Percentiles rank a stretch among this genome's conserved stretches.
Evolutionary conservation across 2,113 vertebrate species (phyloP).

Genomic region (Mastomys natalensis): DNA sequence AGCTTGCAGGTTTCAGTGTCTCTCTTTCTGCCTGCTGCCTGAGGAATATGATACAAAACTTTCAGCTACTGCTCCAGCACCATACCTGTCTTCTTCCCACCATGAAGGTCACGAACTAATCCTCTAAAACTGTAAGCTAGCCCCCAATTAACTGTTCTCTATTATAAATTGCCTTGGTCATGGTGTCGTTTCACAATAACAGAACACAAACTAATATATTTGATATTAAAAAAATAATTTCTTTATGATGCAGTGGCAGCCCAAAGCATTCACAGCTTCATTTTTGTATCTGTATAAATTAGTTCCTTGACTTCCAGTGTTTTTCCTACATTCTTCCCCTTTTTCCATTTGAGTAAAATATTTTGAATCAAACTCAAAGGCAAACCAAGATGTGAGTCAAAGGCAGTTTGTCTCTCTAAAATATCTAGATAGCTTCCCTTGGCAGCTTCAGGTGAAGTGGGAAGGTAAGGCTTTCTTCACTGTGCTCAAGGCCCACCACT

Average conservation of each 20-base stretch:
- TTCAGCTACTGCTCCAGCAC: neutral
- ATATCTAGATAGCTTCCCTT: constrained; percentile 52
- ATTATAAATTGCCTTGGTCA: neutral
- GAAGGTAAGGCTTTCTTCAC: constrained; percentile 38
- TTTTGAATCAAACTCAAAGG: constrained; percentile 46
- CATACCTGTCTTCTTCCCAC: neutral
- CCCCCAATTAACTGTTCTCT: neutral
- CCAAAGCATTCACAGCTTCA: neutral
- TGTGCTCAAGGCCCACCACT: neutral
- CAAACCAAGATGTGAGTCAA: constrained; percentile 46
- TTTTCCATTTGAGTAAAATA: constrained; percentile 51
- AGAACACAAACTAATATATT: neutral
- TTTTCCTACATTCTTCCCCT: constrained; percentile 9
- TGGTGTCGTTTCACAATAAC: neutral
- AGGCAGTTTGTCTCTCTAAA: constrained; percentile 28
- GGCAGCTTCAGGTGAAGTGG: neutral
- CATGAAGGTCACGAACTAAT: no score
- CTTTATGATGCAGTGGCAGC: neutral
- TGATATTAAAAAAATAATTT: neutral
- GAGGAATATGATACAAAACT: neutral
- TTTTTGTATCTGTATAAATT: constrained; percentile 21
- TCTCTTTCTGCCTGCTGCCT: neutral
- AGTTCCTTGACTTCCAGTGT: constrained; percentile 36
- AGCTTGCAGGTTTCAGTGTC: neutral
- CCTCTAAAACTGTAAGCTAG: neutral